These are phyloP conservation scores for Platysteira castanea DNA, from an alignment of 2,113 vertebrate species.

Conservation along the genomic window DNA sequence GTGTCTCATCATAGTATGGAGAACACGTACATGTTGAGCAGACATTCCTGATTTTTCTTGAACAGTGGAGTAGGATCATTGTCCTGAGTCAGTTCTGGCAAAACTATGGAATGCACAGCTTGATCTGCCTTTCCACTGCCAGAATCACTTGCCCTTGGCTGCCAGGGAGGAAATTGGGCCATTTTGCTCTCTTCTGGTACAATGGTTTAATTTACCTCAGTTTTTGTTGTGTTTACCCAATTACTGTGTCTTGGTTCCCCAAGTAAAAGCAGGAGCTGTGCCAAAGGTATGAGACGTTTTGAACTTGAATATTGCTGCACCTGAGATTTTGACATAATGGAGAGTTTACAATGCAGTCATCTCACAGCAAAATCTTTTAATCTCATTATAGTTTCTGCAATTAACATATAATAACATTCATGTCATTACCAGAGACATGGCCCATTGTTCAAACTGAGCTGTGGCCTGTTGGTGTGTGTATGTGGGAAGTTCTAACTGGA, in stretches of 20 bases:
- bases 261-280: background rate
- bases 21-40: rapidly evolving
- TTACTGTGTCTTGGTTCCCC: background rate
- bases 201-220: slow-evolving; percentile 4
- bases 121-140: background rate
- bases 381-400: background rate
- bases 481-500: background rate
- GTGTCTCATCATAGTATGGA: background rate
- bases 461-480: rapidly evolving
- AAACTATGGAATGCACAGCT: background rate
- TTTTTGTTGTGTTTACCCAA: slow-evolving; percentile 28
- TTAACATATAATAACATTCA: background rate
- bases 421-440: background rate
- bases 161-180: slow-evolving; percentile 31
- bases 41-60: background rate
- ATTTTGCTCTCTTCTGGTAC: slow-evolving; percentile 25
- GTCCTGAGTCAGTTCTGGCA: background rate
- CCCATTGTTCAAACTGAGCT: background rate
- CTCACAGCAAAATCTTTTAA: background rate
- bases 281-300: background rate
- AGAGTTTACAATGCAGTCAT: background rate
- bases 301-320: background rate
- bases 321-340: background rate
- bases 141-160: background rate
- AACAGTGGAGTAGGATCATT: background rate